Evolutionary conservation across 2,113 vertebrate species (phyloP).

Genomic region (Ceyx melanurus): DNA sequence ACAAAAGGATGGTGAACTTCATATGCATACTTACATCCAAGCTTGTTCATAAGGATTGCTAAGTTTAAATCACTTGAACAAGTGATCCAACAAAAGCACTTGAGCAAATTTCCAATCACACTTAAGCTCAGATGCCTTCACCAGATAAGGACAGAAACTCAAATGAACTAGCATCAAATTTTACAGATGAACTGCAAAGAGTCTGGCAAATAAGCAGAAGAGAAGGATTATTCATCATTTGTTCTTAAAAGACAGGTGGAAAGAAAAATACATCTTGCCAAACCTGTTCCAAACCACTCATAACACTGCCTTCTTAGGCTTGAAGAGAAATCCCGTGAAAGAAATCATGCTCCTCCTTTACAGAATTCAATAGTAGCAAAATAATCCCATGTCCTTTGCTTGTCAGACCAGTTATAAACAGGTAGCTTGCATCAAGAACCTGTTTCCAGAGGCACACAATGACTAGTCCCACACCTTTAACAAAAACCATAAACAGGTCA

Average conservation of each 20-base stretch:
- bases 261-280: neutral
- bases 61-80: neutral
- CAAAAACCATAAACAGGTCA: neutral
- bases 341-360: neutral
- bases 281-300: neutral
- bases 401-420: neutral
- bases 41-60: neutral
- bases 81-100: neutral
- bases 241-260: neutral
- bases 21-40: neutral
- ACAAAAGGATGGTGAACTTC: neutral
- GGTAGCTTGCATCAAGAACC: neutral
- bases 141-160: neutral
- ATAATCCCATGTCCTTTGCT: neutral
- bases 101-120: neutral
- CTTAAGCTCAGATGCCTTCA: neutral
- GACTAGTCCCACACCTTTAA: neutral
- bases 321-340: neutral
- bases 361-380: neutral
- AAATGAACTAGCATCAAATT: neutral
- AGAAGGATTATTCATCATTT: neutral
- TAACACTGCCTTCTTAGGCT: neutral
- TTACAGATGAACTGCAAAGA: neutral
- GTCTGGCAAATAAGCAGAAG: neutral
- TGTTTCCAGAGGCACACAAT: neutral